These are phyloP conservation scores for Ornithoptera alexandrae DNA, from an alignment of 2,888 invertebrate genomes.

Conservation along the genomic window DNA sequence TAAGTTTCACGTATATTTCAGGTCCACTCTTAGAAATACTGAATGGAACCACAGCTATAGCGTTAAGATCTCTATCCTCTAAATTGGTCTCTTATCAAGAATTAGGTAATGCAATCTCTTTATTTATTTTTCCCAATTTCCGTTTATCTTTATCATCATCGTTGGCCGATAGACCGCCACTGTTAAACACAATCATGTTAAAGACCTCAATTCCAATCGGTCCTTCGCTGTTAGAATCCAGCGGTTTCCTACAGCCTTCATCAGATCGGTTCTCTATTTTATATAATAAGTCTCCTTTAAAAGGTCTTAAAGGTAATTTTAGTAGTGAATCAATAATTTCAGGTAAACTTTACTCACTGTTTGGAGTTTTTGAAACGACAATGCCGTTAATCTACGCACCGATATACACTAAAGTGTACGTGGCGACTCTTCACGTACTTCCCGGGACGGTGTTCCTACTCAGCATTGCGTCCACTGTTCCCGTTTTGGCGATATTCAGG, in stretches of 20 bases:
- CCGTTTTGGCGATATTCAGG: slow-evolving; percentile 84
- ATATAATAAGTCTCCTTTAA: too few relatives aligned
- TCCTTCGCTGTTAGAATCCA: too few relatives aligned
- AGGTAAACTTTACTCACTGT: slow-evolving; percentile 86
- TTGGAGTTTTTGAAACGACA: slow-evolving; percentile 85
- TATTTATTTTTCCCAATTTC: too few relatives aligned
- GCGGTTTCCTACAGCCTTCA: too few relatives aligned
- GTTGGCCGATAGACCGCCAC: too few relatives aligned
- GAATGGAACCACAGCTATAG: slow-evolving; percentile 86
- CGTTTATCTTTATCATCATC: too few relatives aligned
- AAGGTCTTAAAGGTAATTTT: too few relatives aligned
- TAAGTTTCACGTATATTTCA: slow-evolving; percentile 43
- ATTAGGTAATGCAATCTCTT: slow-evolving; percentile 69
- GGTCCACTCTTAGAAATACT: slow-evolving; percentile 85
- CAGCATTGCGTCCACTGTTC: slow-evolving; percentile 82
- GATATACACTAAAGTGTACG: slow-evolving; percentile 85
- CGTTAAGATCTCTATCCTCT: slow-evolving; percentile 86
- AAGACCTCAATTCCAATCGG: too few relatives aligned
- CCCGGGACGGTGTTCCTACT: slow-evolving; percentile 85
- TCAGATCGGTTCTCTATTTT: too few relatives aligned
- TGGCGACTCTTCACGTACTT: slow-evolving; percentile 81
- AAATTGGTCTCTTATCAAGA: slow-evolving; percentile 86
- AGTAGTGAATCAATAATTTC: slow-evolving; percentile 27
- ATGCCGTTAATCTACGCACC: slow-evolving; percentile 86
- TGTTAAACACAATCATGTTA: too few relatives aligned